Conservation (phyloP, 2,888 invertebrate genomes). For the Macrosoma leucophasiata region DNA sequence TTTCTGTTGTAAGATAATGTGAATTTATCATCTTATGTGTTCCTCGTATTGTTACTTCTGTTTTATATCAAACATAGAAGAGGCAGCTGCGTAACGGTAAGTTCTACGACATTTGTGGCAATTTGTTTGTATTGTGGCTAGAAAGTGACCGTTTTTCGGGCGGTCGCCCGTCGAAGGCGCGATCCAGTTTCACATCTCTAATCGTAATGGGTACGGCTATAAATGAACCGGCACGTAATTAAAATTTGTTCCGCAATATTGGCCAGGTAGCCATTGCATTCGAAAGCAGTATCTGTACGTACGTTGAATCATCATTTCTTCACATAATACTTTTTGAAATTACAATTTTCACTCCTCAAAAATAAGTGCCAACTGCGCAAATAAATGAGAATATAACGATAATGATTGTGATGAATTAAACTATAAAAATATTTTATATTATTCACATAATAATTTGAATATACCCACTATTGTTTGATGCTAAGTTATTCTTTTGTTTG, state of each 20-base stretch:
- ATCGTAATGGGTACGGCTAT: slow-evolving; percentile 49
- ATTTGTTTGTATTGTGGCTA: slow-evolving; percentile 63
- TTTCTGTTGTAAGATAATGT: slow-evolving; percentile 53
- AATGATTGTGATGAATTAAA: too few species aligned
- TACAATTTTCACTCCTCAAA: slow-evolving; percentile 15
- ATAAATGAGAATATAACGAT: slow-evolving; percentile 5
- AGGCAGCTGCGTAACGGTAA: slow-evolving; percentile 50
- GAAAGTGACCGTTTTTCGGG: slow-evolving; percentile 70
- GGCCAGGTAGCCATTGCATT: slow-evolving; percentile 41
- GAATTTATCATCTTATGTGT: slow-evolving; percentile 42
- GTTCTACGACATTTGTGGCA: slow-evolving; percentile 57
- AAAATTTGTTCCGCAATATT: slow-evolving; percentile 51
- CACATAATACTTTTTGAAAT: slow-evolving; percentile 30
- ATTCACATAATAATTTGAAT: background rate
- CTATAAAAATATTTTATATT: background rate
- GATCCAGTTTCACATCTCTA: slow-evolving; percentile 61
- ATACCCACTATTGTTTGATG: too few species aligned
- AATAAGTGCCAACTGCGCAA: slow-evolving; percentile 21
- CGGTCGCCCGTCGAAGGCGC: slow-evolving; percentile 46
- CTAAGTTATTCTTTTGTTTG: background rate
- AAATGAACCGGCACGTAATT: slow-evolving; percentile 54
- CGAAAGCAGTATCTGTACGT: slow-evolving; percentile 33
- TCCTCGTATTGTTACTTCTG: slow-evolving; percentile 40
- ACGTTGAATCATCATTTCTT: slow-evolving; percentile 46
- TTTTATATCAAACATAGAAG: slow-evolving; percentile 32